Conservation (phyloP, 2,888 invertebrate species). For the Aromia moschata region DNA sequence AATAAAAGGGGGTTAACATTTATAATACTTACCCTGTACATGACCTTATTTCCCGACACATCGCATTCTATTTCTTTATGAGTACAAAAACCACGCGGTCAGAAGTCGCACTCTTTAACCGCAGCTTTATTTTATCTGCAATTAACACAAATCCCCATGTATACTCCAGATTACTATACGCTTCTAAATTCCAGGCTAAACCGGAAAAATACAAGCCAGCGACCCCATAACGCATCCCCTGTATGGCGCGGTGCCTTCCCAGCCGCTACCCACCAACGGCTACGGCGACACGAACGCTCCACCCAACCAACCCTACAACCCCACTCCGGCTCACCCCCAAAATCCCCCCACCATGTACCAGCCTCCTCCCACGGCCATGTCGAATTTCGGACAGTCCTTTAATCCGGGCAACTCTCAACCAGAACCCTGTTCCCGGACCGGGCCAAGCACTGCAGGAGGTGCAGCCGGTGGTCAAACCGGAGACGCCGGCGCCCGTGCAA, state of each 20-base stretch:
- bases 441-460: constrained; percentile 53
- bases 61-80: too few relatives aligned
- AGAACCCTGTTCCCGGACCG: constrained; percentile 47
- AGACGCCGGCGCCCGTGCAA: constrained; percentile 67
- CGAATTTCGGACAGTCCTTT: constrained; percentile 41
- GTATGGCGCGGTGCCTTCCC: constrained; percentile 54
- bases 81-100: too few relatives aligned
- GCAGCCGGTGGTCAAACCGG: constrained; percentile 60
- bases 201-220: constrained; percentile 66
- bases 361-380: constrained; percentile 29
- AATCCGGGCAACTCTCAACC: constrained; percentile 51
- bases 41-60: too few relatives aligned
- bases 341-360: constrained; percentile 33
- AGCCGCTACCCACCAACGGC: constrained; percentile 50
- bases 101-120: too few relatives aligned
- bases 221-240: constrained; percentile 85
- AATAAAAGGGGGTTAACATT: too few relatives aligned
- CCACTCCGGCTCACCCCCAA: constrained; percentile 23
- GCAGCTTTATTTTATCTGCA: too few relatives aligned
- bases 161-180: too few relatives aligned
- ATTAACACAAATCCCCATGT: too few relatives aligned
- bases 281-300: constrained; percentile 44
- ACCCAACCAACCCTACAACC: constrained; percentile 38
- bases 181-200: constrained; percentile 62
- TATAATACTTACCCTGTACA: too few relatives aligned